Conservation (phyloP, 2,888 invertebrate genomes). For the Myopa testacea region DNA sequence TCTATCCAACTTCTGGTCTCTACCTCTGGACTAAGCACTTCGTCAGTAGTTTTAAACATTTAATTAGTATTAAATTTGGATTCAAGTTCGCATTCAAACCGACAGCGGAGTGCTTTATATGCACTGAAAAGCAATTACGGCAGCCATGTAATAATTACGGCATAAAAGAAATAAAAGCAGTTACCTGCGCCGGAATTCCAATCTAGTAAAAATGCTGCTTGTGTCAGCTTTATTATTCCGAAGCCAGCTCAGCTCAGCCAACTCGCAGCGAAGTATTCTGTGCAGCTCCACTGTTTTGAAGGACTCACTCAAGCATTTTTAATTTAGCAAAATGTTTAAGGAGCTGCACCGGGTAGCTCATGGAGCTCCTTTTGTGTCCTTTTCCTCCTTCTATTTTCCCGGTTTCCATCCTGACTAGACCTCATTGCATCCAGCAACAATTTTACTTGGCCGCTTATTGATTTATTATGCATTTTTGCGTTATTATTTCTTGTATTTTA, state of each 20-base stretch:
- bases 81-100: too few relatives aligned
- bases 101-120: neutral
- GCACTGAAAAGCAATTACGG: conserved; percentile 21
- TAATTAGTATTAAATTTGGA: too few relatives aligned
- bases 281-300: conserved; percentile 12
- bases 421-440: conserved; percentile 20
- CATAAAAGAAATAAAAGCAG: conserved; percentile 18
- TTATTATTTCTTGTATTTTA: conserved; percentile 14
- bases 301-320: conserved; percentile 30
- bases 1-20: too few relatives aligned
- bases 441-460: conserved; percentile 33
- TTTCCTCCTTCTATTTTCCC: neutral
- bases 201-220: conserved; percentile 25
- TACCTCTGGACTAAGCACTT: too few relatives aligned
- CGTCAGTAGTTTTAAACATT: too few relatives aligned
- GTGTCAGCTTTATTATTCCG: conserved; percentile 31
- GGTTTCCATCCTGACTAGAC: neutral
- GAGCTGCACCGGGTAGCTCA: neutral
- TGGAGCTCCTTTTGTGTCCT: neutral
- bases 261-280: neutral
- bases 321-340: conserved; percentile 33
- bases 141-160: neutral
- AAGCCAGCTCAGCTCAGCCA: neutral
- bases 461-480: conserved; percentile 29
- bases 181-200: neutral